Evolutionary conservation across 2,888 invertebrate species (phyloP).

Genomic region (Coleophora deauratella): DNA sequence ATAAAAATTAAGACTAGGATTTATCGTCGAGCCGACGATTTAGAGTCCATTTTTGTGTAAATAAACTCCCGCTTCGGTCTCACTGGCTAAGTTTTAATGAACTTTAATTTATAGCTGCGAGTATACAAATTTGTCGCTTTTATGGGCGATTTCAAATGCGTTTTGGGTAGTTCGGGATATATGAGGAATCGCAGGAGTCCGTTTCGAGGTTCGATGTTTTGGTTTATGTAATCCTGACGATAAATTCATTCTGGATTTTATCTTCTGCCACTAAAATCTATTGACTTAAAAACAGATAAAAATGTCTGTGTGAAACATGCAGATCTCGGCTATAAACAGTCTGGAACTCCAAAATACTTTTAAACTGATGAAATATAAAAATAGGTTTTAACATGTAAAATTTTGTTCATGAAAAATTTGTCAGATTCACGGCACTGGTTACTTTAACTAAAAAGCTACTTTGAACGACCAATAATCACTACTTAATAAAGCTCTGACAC

Average conservation of each 20-base stretch:
- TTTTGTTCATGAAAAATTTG: too few species aligned
- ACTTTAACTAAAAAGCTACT: too few species aligned
- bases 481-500: too few species aligned
- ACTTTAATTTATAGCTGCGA: slow-evolving; percentile 53
- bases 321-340: too few species aligned
- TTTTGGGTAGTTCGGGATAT: slow-evolving; percentile 37
- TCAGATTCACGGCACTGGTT: too few species aligned
- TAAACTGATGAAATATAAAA: too few species aligned
- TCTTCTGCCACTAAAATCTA: slow-evolving; percentile 17
- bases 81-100: slow-evolving; percentile 53
- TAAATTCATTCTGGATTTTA: slow-evolving; percentile 41
- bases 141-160: slow-evolving; percentile 41
- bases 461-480: too few species aligned
- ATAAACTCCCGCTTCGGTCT: slow-evolving; percentile 29
- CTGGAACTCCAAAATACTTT: too few species aligned
- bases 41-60: slow-evolving; percentile 42
- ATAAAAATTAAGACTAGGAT: slow-evolving; percentile 30
- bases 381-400: too few species aligned
- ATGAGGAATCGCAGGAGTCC: slow-evolving; percentile 33
- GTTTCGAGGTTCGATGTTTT: slow-evolving; percentile 39
- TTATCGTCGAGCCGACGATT: slow-evolving; percentile 28
- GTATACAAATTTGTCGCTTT: slow-evolving; percentile 57
- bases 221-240: slow-evolving; percentile 44
- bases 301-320: slow-evolving; percentile 3
- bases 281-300: too few species aligned